These are phyloP conservation scores for Ganaspis brasiliensis DNA, from an alignment of 2,888 invertebrate species.

Conservation along the genomic window DNA sequence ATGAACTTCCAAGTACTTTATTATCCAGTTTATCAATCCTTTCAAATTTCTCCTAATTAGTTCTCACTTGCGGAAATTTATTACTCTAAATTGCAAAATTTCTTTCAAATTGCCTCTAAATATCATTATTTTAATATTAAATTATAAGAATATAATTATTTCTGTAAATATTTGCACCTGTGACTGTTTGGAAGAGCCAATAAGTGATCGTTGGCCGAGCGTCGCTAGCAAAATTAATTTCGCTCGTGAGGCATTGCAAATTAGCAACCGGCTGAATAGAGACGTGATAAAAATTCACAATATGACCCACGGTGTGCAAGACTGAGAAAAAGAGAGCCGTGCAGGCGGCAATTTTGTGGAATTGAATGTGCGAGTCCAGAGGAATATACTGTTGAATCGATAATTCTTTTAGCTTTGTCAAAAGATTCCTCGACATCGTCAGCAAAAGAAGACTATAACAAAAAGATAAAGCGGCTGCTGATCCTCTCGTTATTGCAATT, in stretches of 20 bases:
- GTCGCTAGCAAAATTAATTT: conserved; percentile 96
- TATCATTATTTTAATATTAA: too few relatives aligned
- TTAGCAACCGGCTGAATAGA: conserved; percentile 97
- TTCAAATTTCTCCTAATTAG: background rate
- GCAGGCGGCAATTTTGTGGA: conserved; percentile 98
- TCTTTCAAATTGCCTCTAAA: too few relatives aligned
- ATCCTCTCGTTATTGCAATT: conserved; percentile 96
- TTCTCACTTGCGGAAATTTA: background rate
- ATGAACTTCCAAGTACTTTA: conserved; percentile 25
- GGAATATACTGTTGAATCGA: conserved; percentile 97
- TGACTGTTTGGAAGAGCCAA: conserved; percentile 97
- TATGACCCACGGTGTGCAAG: conserved; percentile 95
- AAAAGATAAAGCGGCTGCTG: conserved; percentile 96
- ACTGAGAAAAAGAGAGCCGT: conserved; percentile 96
- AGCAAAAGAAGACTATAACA: conserved; percentile 95
- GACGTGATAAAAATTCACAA: conserved; percentile 98
- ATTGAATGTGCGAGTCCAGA: conserved; percentile 96
- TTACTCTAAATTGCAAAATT: too few relatives aligned
- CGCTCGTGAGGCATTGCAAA: conserved; percentile 94
- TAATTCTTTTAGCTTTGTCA: conserved; percentile 96
- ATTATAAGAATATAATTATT: conserved; percentile 30
- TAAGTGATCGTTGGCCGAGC: conserved; percentile 96
- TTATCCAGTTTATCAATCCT: background rate
- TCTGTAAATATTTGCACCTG: conserved; percentile 83
- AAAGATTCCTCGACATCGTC: conserved; percentile 95